phyloP scores from a whole-genome alignment of 2,797 vertebrate genomes.

The Acestrorhynchus altus region DNA sequence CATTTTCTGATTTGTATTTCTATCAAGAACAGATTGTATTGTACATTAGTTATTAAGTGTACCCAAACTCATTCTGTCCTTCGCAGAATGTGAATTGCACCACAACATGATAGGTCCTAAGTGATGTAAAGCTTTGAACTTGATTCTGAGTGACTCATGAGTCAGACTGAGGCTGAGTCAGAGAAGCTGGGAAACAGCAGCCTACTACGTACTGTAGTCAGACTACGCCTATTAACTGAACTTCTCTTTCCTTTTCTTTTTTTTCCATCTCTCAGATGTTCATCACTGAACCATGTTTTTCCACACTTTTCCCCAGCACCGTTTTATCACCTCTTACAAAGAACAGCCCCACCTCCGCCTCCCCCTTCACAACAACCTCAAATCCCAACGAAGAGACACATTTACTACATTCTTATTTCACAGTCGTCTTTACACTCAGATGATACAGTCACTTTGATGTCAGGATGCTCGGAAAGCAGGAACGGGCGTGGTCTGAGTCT shows the following conservation, averaged over 20 bases:
- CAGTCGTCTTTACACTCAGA: constrained; percentile 38
- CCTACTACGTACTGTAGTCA: neutral
- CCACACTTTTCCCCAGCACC: neutral
- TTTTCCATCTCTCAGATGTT: neutral
- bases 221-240: neutral
- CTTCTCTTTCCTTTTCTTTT: neutral
- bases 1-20: no score
- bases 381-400: neutral
- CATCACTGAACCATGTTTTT: neutral
- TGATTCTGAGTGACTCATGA: constrained; percentile 46
- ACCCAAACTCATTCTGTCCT: neutral
- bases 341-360: no score
- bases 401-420: neutral
- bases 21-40: no score
- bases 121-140: constrained; percentile 32
- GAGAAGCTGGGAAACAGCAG: constrained; percentile 24
- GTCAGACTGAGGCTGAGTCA: constrained; percentile 42
- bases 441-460: constrained; percentile 43
- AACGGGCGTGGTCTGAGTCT: constrained; percentile 76
- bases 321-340: neutral
- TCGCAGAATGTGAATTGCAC: neutral
- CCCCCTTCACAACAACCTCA: neutral
- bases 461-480: constrained; percentile 70
- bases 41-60: neutral
- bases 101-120: neutral